These are phyloP conservation scores for Semnornis frantzii DNA, from an alignment of 2,113 vertebrate genomes.

Conservation along the genomic window DNA sequence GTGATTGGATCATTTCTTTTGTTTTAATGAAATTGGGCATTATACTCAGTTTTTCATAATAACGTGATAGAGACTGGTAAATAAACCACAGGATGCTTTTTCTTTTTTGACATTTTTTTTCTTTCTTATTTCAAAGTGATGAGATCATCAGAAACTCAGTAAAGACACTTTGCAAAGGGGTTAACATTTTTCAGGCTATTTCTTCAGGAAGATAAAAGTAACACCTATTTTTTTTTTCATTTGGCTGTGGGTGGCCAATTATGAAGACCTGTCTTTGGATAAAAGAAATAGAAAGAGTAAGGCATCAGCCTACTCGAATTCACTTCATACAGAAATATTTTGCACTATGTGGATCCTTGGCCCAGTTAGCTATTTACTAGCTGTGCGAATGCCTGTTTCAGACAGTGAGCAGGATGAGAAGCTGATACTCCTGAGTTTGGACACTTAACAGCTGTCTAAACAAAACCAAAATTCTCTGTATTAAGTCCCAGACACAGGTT, in stretches of 20 bases:
- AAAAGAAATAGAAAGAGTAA: neutral
- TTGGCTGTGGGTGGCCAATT: neutral
- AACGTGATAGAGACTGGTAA: neutral
- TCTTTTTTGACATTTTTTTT: neutral
- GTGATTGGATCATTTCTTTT: neutral
- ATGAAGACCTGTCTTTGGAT: neutral
- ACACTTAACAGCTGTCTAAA: neutral
- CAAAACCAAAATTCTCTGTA: neutral
- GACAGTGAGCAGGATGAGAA: neutral
- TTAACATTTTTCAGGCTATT: neutral
- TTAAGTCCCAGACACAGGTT: neutral
- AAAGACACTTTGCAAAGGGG: neutral
- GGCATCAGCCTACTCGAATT: neutral
- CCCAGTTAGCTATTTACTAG: fast-evolving
- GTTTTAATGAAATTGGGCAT: neutral
- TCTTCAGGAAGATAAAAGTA: neutral
- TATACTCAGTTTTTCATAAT: neutral
- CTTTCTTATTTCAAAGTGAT: neutral
- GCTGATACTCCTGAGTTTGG: neutral
- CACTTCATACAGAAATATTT: neutral
- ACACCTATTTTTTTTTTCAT: neutral
- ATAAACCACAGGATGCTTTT: neutral
- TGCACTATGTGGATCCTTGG: neutral
- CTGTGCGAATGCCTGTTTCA: neutral
- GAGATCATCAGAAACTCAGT: neutral